Base-by-base conservation (phyloP, 1,140 invertebrate species). In the Neodiprion virginianus region DNA sequence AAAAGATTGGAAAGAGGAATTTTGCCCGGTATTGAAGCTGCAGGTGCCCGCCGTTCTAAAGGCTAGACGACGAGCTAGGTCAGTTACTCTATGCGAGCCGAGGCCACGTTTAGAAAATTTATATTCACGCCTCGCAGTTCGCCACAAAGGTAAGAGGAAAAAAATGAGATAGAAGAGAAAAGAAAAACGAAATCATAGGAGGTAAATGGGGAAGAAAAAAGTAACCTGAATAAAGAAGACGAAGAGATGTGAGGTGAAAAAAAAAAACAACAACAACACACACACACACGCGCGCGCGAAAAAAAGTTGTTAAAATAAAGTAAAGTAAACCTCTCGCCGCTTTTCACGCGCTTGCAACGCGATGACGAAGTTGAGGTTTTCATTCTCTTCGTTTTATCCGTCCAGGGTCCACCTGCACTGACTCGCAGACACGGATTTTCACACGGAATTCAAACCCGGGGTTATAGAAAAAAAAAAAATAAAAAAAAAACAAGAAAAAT, bases 271-370 rank as follows among this genome's bases (percentile, higher is more conserved):
- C 0, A 17, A 17, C 17, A 17, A 21, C 17, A 21, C 17, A 21
- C 69, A 76, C 67, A 72, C 72, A 71, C 70, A 65, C 66, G 67
- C 66, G 72, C 72, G 68, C 72, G 76, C 72, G 69, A 75, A 74
- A 72, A 71, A 77, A 68, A 48, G 53, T 72, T 14, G 66, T 69
- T 65, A 48, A 65, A 68, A 68, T 67, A 67, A 73, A 48, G 49
- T 12, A 48, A 49, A 48, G 65, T 48, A 72, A 65, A 65, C 49
- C 23, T 50, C 49, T 68, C 50, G 49, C 48, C 47, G 49, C 47
- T 65, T 67, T 67, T n/a, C 28, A 23, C 28, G 14, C 8, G 47
- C 40, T 8, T 23, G 12, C 47, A 47, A 49, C 14, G n/a, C 68
- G 23, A 21, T 74, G 23, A 11, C 47, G n/a, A 21, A 40, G 49